Conservation (phyloP, 2,888 invertebrate genomes). For the Diarsia mendica region DNA sequence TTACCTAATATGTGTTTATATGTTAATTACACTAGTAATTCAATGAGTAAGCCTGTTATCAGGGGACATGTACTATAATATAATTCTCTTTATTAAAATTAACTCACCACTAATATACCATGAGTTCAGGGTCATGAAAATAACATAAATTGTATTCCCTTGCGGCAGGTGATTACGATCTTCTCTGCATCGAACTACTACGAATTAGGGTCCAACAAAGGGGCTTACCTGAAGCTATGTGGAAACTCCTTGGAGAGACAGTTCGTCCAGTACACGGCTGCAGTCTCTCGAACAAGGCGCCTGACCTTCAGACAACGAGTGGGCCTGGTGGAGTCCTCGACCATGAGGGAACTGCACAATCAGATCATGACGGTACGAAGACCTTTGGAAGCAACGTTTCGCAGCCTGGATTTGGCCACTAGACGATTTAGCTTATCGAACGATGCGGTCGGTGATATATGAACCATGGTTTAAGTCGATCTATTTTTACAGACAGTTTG, state of each 20-base stretch:
- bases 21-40: slow-evolving; percentile 30
- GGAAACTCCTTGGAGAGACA: slow-evolving; percentile 94
- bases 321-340: slow-evolving; percentile 96
- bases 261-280: slow-evolving; percentile 96
- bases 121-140: slow-evolving; percentile 13
- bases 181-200: slow-evolving; percentile 99
- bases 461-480: no score
- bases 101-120: not conserved
- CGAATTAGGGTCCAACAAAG: slow-evolving; percentile 97
- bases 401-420: slow-evolving; percentile 92
- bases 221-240: slow-evolving; percentile 96
- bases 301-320: slow-evolving; percentile 95
- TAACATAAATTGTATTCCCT: slow-evolving; percentile 33
- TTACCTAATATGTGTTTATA: not conserved
- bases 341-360: slow-evolving; percentile 95
- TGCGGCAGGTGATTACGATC: slow-evolving; percentile 95
- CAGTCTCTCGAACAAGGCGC: slow-evolving; percentile 92
- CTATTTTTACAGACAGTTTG: not conserved
- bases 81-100: not conserved
- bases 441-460: no score
- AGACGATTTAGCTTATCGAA: no score
- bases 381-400: slow-evolving; percentile 93
- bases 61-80: slow-evolving; percentile 15
- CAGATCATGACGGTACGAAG: slow-evolving; percentile 93
- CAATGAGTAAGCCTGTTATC: slow-evolving; percentile 5